Base-by-base conservation (phyloP, 2,113 vertebrate species). In the Callorhinus ursinus region DNA sequence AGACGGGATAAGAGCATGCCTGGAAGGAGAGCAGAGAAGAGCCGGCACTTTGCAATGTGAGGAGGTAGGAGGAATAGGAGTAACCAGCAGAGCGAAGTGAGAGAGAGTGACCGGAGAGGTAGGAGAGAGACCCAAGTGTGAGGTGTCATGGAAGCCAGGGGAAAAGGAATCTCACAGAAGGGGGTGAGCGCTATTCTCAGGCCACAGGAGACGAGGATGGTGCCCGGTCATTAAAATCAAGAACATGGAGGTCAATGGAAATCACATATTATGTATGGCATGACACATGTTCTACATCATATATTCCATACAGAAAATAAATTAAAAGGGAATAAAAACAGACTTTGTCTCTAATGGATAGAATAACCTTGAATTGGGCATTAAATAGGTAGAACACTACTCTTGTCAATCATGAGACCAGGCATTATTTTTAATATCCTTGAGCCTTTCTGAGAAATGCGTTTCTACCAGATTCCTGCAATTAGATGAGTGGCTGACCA, bases 381-480 rank as follows among this genome's bases (percentile, higher is more conserved):
- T 89, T 59, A 83, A 96, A 79, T 82, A 31, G 7, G 21, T 76
- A 55, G 18, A 97, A 65, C 4, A n/a, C 7, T 42, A 89, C 3
- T 88, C 55, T 2, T 65, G 8, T 89, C 19, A 49, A 21, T 61
- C 69, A 49, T 63, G 51, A 96, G 57, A 77, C 72, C 31, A 46
- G 4, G 19, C 24, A 46, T 61, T 3, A 59, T 88, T 96, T 98
- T 89, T 81, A 89, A 77, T 86, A 87, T 65, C 65, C 36, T 71
- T 59, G 7, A 84, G 1, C n/a, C 49, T 49, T 93, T 90, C 81
- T 91, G 51, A 92, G 74, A 95, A 86, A 90, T 22, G 13, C 6
- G 1, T 39, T 84, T 90, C 53, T 90, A 82, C 24, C 72, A 91
- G 95, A 88, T 96, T 95, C 28, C 57, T 81, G 65, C 16, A 93